Base-by-base conservation (phyloP, 2,888 invertebrate genomes). In the Liodrosophila aerea region DNA sequence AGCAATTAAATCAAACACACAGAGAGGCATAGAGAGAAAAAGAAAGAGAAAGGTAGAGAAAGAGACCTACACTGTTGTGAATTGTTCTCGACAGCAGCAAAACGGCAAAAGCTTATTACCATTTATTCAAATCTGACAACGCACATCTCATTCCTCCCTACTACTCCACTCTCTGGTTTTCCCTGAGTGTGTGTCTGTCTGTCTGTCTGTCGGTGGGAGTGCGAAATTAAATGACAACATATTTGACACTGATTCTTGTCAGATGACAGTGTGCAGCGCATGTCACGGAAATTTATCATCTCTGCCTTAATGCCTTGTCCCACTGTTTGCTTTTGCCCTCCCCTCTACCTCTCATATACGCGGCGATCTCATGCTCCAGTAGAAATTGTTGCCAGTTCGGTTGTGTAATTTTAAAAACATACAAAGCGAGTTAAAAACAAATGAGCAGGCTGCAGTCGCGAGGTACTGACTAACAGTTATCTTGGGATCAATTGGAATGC, bases 201-300 rank as follows among this genome's bases (percentile, higher is more conserved):
- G 44, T 49, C 49, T 41, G 45, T 53, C 44, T 53, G 59, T 54
- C 53, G 63, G 61, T 67, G 73, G 53, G 68, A 72, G 72, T 83
- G 85, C 83, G 82, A 81, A 81, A 81, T 81, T 86, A 81, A 86
- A 81, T 81, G 81, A 81, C 81, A 81, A 86, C 86, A 86, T 81
- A 86, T 81, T 81, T 81, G 81, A 81, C 81, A 81, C 81, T 81
- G 81, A 86, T 81, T 81, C 81, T 81, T 81, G 81, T 81, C 86
- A 81, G 64, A 67, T 52, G 74, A 81, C 86, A 81, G 65, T 60
- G 83, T 65, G 63, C 67, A 56, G 75, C 49, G 65, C 67, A 63
- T 73, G 75, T 75, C 80, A 78, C 66, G 73, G 70, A 85, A 83
- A 85, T 85, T 80, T 85, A 80, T 80, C 85, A 85, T 73, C 69